phyloP scores from a whole-genome alignment of 2,888 invertebrate genomes.

The Sinohyriopsis cumingii region DNA sequence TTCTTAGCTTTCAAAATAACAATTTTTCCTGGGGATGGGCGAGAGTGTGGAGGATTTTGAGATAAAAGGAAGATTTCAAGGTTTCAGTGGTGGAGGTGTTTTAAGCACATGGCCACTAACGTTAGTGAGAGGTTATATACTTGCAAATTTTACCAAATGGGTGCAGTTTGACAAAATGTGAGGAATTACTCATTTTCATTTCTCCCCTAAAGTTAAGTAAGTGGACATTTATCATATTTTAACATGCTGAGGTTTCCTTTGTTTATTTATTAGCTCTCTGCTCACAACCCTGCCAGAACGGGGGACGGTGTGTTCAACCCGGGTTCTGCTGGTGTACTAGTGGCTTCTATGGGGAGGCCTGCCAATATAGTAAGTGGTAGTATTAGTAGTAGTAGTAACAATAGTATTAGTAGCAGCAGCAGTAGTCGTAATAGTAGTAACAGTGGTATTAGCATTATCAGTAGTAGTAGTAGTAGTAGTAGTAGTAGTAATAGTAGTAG shows the following conservation, averaged over 20 bases:
- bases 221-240: background rate
- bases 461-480: slow-evolving; percentile 14
- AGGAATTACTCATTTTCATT: too few relatives aligned
- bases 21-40: too few relatives aligned
- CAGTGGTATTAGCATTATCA: slow-evolving; percentile 21
- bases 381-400: background rate
- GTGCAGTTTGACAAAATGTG: too few relatives aligned
- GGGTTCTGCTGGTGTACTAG: slow-evolving; percentile 78
- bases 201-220: background rate
- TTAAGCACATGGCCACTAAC: too few relatives aligned
- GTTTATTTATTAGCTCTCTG: slow-evolving; percentile 80
- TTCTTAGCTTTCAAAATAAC: too few relatives aligned
- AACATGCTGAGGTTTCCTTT: background rate
- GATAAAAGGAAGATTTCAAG: too few relatives aligned
- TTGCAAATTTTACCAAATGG: too few relatives aligned
- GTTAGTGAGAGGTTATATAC: too few relatives aligned
- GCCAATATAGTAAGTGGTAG: slow-evolving; percentile 58
- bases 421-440: slow-evolving; percentile 25
- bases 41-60: too few relatives aligned
- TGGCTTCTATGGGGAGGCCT: slow-evolving; percentile 62
- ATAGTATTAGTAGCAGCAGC: slow-evolving; percentile 24
- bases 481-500: slow-evolving; percentile 1
- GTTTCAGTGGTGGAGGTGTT: too few relatives aligned
- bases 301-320: slow-evolving; percentile 86
- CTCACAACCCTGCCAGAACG: slow-evolving; percentile 84